Base-by-base conservation (phyloP, 2,888 invertebrate species). In the Phaonia tiefii region DNA sequence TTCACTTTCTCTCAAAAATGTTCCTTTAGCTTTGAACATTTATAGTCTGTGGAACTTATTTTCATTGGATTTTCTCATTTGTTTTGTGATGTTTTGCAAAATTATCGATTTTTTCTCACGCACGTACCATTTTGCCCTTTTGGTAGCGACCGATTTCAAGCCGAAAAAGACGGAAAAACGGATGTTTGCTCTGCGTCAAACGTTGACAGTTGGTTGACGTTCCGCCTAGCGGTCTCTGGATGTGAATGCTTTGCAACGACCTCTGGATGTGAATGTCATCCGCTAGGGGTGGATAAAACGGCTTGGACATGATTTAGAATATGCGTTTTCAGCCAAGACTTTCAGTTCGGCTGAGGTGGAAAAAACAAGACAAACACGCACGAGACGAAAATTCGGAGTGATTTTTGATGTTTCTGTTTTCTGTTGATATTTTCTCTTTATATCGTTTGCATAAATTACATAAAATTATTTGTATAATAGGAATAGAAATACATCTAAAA, bases 141-240 rank as follows among this genome's bases (percentile, higher is more conserved):
- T 83, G 84, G 73, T 83, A 84, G 78, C 80, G 85, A 86, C 86
- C 85, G 85, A 85, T 84, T 85, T 86, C 84, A 85, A 87, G 86
- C 72, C 85, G 86, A 86, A 87, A 89, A 89, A 89, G 86, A 85
- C 76, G 66, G 85, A 81, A 66, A 84, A 83, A 78, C 86, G 89
- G 89, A 89, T 63, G 26, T 84, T 83, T 58, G 31, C 13, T 3
- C 11, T 22, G 71, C 66, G 78, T 81, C 81, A 83, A 15, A 66
- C 39, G 42, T 74, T 54, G 56, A 56, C 72, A 56, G 78, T 66
- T 31, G 77, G 78, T 66, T 31, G 77, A 13, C 83, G 77, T 66
- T 31, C 70, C 10, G 20, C 0, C 7, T 20, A 60, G 5, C 20
- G 2, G 8, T 77, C 46, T 17, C 81, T 77, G 17, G 1, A 31